phyloP scores from a whole-genome alignment of 1,140 invertebrate species.

The silkworm (Bombyx mori) region DNA sequence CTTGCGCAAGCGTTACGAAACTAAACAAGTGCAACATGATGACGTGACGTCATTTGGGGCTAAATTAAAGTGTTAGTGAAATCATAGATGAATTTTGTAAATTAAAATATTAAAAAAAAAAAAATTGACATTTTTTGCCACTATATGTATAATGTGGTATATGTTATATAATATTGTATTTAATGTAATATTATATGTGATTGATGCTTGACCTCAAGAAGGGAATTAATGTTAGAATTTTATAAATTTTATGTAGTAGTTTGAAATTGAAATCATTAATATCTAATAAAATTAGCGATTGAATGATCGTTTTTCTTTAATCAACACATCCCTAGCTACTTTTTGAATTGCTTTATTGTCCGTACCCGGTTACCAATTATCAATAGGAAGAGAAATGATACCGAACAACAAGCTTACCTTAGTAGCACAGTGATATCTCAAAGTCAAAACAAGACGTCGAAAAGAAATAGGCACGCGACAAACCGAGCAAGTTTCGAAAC shows the following conservation, averaged over 20 bases:
- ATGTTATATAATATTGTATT: too few species aligned
- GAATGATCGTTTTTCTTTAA: background rate
- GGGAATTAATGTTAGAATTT: too few species aligned
- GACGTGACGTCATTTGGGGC: too few species aligned
- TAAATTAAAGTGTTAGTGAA: too few species aligned
- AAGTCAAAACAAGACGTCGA: conserved; percentile 24
- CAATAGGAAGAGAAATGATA: background rate
- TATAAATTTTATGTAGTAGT: background rate
- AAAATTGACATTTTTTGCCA: too few species aligned
- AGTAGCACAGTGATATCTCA: background rate
- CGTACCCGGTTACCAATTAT: background rate
- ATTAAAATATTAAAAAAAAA: too few species aligned
- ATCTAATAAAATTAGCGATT: background rate
- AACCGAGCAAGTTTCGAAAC: conserved; percentile 33
- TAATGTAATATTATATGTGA: too few species aligned
- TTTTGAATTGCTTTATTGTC: background rate
- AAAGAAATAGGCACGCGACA: conserved; percentile 26
- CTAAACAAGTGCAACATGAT: too few species aligned
- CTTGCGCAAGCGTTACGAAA: too few species aligned
- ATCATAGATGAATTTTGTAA: too few species aligned
- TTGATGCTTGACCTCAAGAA: too few species aligned
- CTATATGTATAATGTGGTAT: too few species aligned
- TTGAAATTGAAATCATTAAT: background rate
- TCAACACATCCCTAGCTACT: background rate
- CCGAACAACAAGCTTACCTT: background rate